A percentile compares a stretch with the other conserved stretches of the same genome.
phyloP scores from a whole-genome alignment of 2,113 vertebrate species.

The Spermophilus dauricus region DNA sequence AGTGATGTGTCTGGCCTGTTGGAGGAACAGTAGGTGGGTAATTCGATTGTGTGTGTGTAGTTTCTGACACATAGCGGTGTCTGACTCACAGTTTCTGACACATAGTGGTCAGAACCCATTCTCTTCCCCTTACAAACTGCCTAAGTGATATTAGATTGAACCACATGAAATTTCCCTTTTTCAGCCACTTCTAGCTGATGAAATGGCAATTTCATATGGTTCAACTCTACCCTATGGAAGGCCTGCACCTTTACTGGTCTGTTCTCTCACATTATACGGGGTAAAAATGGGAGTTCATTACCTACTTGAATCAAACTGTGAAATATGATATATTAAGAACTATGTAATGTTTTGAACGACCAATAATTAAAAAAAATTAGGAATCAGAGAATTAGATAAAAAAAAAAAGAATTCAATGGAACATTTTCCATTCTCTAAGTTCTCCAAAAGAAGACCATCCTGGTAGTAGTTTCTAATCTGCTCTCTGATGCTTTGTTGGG shows the following conservation, averaged over 20 bases:
- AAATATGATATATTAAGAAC: no score
- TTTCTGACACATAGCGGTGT: no score
- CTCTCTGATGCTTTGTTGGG: neutral
- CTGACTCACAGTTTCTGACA: neutral
- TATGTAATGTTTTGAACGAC: no score
- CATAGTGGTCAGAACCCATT: neutral
- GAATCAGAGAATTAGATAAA: no score
- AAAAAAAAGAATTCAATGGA: constrained; percentile 19
- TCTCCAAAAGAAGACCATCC: neutral
- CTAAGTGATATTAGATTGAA: neutral
- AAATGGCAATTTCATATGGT: constrained; percentile 34
- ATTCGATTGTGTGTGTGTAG: neutral
- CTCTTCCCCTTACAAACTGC: neutral
- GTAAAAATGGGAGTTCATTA: no score
- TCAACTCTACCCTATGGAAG: neutral
- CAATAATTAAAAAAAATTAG: no score
- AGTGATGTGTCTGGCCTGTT: neutral
- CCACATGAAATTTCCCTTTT: neutral
- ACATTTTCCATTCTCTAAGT: neutral
- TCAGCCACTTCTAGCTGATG: constrained; percentile 28
- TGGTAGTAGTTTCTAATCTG: neutral
- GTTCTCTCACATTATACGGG: neutral
- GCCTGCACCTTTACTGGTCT: neutral
- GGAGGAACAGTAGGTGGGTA: neutral
- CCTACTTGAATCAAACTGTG: no score